Percentiles rank a stretch among this genome's conserved stretches.
Evolutionary conservation across 2,888 invertebrate species (phyloP).

Genomic region (Nymphalis polychloros): DNA sequence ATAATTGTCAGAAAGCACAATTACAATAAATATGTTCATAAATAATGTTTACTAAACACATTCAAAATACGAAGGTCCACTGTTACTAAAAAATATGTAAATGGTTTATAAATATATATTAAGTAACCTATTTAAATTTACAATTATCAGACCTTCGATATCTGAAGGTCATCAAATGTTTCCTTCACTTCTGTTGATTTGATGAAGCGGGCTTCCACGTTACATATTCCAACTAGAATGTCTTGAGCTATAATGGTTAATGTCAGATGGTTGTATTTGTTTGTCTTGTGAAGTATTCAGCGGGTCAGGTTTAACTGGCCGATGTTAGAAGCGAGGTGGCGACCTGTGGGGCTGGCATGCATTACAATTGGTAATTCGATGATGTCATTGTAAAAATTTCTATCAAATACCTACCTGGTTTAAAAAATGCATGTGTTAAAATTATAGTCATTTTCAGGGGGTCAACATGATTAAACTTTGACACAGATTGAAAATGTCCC

Average conservation of each 20-base stretch:
- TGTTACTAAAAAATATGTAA: not conserved
- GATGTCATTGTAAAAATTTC: conserved; percentile 52
- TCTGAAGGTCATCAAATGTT: conserved; percentile 66
- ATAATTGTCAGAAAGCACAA: too few relatives aligned
- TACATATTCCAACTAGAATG: conserved; percentile 50
- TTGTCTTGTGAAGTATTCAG: conserved; percentile 41
- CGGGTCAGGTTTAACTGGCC: conserved; percentile 53
- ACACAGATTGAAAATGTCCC: too few relatives aligned
- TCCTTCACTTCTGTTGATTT: conserved; percentile 50
- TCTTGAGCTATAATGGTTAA: conserved; percentile 44
- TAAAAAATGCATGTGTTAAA: not conserved
- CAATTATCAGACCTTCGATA: conserved; percentile 51
- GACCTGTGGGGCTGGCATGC: conserved; percentile 68
- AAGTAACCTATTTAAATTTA: conserved; percentile 13
- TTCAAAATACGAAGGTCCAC: not conserved
- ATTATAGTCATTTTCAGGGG: too few relatives aligned
- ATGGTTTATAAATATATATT: not conserved
- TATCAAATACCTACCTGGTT: conserved; percentile 34
- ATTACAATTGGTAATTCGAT: conserved; percentile 76
- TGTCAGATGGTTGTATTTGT: conserved; percentile 36
- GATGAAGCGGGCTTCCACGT: conserved; percentile 38
- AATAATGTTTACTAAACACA: not conserved
- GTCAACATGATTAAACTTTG: too few relatives aligned
- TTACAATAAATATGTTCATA: too few relatives aligned
- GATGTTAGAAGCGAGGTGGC: conserved; percentile 56